Base-by-base conservation (phyloP, 2,113 vertebrate genomes). In the Pogonocichla stellata region DNA sequence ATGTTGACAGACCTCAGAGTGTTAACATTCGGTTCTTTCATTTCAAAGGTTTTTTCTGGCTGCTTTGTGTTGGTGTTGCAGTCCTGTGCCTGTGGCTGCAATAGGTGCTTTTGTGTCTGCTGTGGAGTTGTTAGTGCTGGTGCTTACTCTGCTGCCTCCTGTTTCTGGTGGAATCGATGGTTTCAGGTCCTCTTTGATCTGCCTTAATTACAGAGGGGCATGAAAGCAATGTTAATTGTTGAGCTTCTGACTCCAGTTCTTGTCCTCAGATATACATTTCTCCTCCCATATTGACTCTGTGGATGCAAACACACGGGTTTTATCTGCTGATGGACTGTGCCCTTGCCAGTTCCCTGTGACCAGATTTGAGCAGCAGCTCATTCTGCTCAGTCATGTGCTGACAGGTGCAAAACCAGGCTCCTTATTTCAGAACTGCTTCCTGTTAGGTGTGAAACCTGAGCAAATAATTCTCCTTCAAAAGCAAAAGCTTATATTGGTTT, bases 201-300 rank as follows among this genome's bases (percentile, higher is more conserved):
- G 48, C 0, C 2, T 92, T 97, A 97, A 97, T 97, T 97, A 97
- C 62, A 95, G 86, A 84, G 51, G 86, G 84, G 96, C 92, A 97
- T 86, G 94, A 89, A 93, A 96, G 86, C 86, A 84, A 95, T 96
- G 90, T 97, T 97, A 97, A 97, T 97, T 97, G 93, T 81, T 93
- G 95, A 80, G 84, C 66, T 97, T 84, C 78, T 96, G 81, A 85
- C 89, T 96, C 53, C 23, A 31, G 31, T 73, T 92, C 89, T 89
- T 73, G 38, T 85, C n/a, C 81, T 92, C 66, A 95, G 88, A 92
- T 80, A 88, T 24, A 6, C 33, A 28, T 71, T 92, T 83, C 90
- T 91, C 57, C 65, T 67, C 80, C 73, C 45, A 31, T 80, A 65
- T 77, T 93, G 82, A 84, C 74, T 92, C n/a, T 62, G 77, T 74